Conservation (phyloP, 2,113 vertebrate species). For the Apodemus speciosus region DNA sequence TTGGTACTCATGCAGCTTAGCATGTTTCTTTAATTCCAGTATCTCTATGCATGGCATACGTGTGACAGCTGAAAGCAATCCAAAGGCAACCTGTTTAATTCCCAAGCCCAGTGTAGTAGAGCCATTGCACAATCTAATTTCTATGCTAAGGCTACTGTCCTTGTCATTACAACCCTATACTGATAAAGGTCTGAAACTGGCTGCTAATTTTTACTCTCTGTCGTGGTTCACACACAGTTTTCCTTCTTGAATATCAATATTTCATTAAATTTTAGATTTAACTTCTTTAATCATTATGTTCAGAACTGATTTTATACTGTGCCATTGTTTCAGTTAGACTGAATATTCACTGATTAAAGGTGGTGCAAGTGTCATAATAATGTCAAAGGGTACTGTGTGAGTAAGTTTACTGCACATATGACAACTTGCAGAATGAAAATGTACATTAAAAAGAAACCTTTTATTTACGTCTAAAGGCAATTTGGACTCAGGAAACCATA, state of each 20-base stretch:
- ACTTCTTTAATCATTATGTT: background rate
- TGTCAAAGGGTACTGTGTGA: background rate
- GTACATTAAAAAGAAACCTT: background rate
- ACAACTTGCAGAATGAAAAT: background rate
- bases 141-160: background rate
- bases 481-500: background rate
- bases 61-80: background rate
- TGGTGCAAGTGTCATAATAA: background rate
- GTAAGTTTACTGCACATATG: background rate
- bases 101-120: background rate
- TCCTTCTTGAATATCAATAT: background rate
- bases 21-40: background rate
- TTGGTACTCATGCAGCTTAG: no score
- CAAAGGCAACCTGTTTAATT: background rate
- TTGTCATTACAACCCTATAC: rapidly evolving
- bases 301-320: background rate
- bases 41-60: background rate
- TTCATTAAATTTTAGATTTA: background rate
- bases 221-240: background rate
- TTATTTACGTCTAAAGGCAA: background rate
- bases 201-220: background rate
- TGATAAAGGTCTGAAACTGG: background rate
- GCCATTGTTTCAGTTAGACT: background rate
- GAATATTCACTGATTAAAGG: background rate
- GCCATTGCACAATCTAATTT: background rate